Evolutionary conservation across 2,888 invertebrate species (phyloP), one percentile per base, ranked within the genome.

Genomic region (Crematogaster levior): DNA sequence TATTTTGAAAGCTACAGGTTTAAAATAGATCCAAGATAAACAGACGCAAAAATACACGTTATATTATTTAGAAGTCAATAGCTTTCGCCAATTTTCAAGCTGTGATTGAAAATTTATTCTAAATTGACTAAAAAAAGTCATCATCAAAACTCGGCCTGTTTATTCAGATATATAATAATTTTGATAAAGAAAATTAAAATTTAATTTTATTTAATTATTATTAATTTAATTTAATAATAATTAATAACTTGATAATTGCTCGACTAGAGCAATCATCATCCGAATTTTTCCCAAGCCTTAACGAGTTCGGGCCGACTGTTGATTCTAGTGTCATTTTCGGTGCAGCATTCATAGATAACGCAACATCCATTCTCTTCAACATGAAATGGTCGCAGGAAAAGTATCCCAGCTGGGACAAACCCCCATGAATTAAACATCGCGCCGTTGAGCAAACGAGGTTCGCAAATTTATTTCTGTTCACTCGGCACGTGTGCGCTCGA

Each of bases 341-440:
- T 24, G 9, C 51, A 30, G 15, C 15, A 27, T 24, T 24, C 24
- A 43, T 30, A 43, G 21, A 9, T 51, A 51, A 48, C n/a, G 37
- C 74, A 51, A 65, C 40, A 70, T 58, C 56, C 43, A 40, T 10
- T 43, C 21, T 24, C 60, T 15, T 34, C 21, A 21, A n/a, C n/a
- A 21, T 5, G n/a, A 40, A 73, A 30, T 18, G 51, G 56, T 56
- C 34, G 43, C 56, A 34, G 77, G 74, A 74, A 85, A 77, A 40
- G 48, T 53, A 60, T 53, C 79, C 61, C 48, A 12, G 4, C 9
- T 30, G 65, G 46, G 58, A 74, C 80, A 34, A n/a, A 63, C 74
- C 74, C 53, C 56, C 70, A 85, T 88, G 87, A 88, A 88, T 88
- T 88, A 89, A 88, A 88, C 84, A 88, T 88, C 46, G 46, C 40